phyloP scores from a whole-genome alignment of 2,888 invertebrate genomes.

The Mesodorylaimus sp. region DNA sequence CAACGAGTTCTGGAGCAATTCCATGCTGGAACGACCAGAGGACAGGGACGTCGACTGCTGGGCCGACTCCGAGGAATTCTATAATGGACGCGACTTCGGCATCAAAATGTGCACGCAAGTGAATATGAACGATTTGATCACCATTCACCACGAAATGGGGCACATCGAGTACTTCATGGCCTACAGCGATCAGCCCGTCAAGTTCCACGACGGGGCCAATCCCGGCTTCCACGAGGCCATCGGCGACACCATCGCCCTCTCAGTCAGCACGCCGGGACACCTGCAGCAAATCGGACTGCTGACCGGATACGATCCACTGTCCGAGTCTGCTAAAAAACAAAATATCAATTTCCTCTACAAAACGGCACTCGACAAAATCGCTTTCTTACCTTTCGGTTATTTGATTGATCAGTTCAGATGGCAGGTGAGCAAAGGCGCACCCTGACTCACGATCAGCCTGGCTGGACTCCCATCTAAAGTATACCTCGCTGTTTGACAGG shows the following conservation, averaged over 20 bases:
- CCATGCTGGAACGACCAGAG: constrained; percentile 17
- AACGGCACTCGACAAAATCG: constrained; percentile 66
- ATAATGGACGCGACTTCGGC: constrained; percentile 8
- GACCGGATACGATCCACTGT: constrained; percentile 39
- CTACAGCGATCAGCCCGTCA: constrained; percentile 49
- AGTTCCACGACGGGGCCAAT: constrained; percentile 11
- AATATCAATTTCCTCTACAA: constrained; percentile 55
- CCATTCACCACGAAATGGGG: constrained; percentile 69
- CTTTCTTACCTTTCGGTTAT: constrained; percentile 62
- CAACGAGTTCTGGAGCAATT: constrained; percentile 2
- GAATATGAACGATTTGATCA: constrained; percentile 64
- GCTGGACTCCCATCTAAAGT: too few species aligned
- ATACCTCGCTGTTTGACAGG: too few species aligned
- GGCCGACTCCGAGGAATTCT: constrained; percentile 22
- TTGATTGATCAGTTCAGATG: constrained; percentile 68
- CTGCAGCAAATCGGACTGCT: constrained; percentile 45
- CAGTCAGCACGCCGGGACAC: constrained; percentile 45
- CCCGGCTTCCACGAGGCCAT: constrained; percentile 25
- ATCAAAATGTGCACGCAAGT: constrained; percentile 1
- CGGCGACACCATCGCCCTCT: constrained; percentile 51
- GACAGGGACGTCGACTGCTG: constrained; percentile 10
- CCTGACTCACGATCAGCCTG: too few species aligned
- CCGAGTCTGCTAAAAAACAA: constrained; percentile 43
- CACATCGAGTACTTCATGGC: constrained; percentile 56
- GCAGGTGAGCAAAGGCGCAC: constrained; percentile 61